Evolutionary conservation across 2,888 invertebrate species (phyloP).

Genomic region (Celastrina argiolus): DNA sequence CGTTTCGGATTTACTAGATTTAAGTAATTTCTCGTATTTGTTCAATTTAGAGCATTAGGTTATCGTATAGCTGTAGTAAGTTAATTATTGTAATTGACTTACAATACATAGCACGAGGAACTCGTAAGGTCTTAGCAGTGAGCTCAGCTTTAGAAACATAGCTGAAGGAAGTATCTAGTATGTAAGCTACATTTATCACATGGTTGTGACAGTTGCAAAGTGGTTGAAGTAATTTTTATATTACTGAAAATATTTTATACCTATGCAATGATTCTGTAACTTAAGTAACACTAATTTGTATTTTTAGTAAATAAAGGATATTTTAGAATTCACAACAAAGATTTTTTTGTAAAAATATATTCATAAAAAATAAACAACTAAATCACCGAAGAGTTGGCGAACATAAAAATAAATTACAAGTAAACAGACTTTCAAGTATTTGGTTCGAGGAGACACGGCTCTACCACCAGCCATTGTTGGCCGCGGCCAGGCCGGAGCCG

Average conservation of each 20-base stretch:
- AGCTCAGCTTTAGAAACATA: too few species aligned
- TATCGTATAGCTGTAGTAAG: too few species aligned
- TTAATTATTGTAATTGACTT: too few species aligned
- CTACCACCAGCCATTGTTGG: conserved; percentile 38
- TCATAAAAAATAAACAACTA: not conserved
- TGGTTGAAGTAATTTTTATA: too few species aligned
- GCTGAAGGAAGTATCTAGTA: too few species aligned
- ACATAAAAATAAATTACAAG: conserved; percentile 11
- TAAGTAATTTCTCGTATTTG: not conserved
- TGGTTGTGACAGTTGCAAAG: too few species aligned
- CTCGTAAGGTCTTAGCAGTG: too few species aligned
- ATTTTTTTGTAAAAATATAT: not conserved
- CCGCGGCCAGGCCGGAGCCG: not conserved
- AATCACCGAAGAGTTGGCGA: not conserved
- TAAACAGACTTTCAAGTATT: not conserved
- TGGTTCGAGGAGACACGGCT: not conserved
- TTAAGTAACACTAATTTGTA: too few species aligned
- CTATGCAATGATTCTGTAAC: too few species aligned
- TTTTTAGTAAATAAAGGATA: not conserved
- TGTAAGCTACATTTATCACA: too few species aligned
- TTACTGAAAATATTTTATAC: too few species aligned
- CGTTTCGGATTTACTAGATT: not conserved
- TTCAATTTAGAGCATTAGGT: not conserved
- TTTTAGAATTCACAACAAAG: not conserved
- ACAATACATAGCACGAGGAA: too few species aligned